Conservation (phyloP, 2,888 invertebrate genomes). For the Andricus quercusramuli region DNA sequence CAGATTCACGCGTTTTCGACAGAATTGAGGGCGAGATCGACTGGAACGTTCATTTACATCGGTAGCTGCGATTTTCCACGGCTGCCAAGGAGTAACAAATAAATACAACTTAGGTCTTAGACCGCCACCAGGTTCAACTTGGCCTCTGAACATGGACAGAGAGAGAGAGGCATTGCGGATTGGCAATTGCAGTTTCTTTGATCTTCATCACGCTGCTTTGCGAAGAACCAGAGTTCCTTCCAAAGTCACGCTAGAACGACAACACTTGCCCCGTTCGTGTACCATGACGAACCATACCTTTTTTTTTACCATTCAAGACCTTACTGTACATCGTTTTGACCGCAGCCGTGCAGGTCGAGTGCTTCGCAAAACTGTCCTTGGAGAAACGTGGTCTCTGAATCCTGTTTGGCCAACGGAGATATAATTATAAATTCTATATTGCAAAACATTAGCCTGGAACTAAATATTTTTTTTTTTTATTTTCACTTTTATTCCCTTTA, state of each 20-base stretch:
- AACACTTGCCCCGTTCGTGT: conserved; percentile 50
- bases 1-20: neutral
- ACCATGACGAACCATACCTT: conserved; percentile 54
- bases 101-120: neutral
- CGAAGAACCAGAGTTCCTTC: conserved; percentile 8
- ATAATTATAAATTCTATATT: neutral
- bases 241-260: conserved; percentile 52
- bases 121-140: neutral
- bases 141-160: neutral
- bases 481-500: no score
- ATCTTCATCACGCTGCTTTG: conserved; percentile 11
- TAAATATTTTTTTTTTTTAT: no score
- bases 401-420: no score
- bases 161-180: neutral
- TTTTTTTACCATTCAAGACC: conserved; percentile 52
- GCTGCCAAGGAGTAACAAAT: neutral
- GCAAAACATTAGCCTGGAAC: neutral
- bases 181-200: conserved; percentile 17
- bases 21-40: conserved; percentile 14
- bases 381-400: neutral
- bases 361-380: conserved; percentile 35
- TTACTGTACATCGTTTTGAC: conserved; percentile 52
- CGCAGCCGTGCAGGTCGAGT: conserved; percentile 36
- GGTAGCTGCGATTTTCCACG: neutral
- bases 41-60: neutral